Evolutionary conservation across 2,888 invertebrate genomes (phyloP), one percentile per base, ranked within the genome.

Genomic region (Diaphora mendica): DNA sequence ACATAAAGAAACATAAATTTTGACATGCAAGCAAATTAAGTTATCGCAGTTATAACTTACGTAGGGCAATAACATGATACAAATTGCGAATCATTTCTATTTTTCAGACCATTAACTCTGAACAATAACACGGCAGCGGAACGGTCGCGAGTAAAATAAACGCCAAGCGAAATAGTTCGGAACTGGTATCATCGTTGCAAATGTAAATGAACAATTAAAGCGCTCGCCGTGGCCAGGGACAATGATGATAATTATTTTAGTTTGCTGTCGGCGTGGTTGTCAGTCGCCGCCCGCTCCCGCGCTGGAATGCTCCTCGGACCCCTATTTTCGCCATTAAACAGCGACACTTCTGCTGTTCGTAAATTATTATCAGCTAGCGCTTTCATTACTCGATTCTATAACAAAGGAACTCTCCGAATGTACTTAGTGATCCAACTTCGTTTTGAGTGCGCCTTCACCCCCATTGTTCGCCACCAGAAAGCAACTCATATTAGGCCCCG

Each of bases 161-260:
- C 91, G 92, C 87, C 90, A 90, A 85, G 87, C 90, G 91, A 91
- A 95, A 95, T 95, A 95, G 95, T 95, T 95, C 92, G 88, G 90
- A 94, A 94, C 94, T 93, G 94, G 94, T 94, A 94, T 95, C 94
- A 95, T 95, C 92, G 95, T 92, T 93, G 94, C 94, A 94, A 95
- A 95, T 95, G 94, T 95, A 95, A 95, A 95, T 95, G 95, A 95
- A 95, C 95, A 95, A 95, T 95, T 95, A 95, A 95, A 95, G 90
- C 92, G 93, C 92, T 92, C 91, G 92, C 93, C 92, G 93, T 91
- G 93, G 92, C 94, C 93, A 90, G 92, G 92, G 92, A 94, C 95
- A 95, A 95, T 95, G 94, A 95, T 94, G 93, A 95, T 95, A 95
- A 95, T 95, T 95, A 95, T 95, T 95, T 95, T 94, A 95, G 95